These are phyloP conservation scores for Papilio protenor DNA, from an alignment of 2,888 invertebrate species.

Conservation along the genomic window DNA sequence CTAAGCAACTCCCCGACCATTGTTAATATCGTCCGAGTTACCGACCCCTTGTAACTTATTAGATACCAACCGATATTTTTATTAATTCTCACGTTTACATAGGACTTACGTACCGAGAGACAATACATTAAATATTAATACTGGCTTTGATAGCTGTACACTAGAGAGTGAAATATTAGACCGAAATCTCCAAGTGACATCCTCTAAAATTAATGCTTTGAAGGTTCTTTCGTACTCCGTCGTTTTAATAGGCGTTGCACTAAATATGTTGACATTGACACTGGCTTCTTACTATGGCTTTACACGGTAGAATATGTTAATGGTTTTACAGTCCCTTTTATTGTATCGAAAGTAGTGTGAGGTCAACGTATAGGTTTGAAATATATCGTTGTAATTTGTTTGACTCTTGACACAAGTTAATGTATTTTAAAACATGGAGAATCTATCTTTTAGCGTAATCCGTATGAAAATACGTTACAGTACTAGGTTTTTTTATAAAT, in stretches of 20 bases:
- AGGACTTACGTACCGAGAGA: background rate
- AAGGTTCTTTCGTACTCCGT: background rate
- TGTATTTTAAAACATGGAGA: no score
- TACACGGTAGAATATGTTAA: background rate
- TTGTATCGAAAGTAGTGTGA: background rate
- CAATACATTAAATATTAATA: constrained; percentile 23
- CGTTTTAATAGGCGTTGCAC: background rate
- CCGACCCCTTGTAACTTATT: constrained; percentile 15
- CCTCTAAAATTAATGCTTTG: constrained; percentile 23
- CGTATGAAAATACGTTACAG: no score
- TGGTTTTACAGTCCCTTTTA: background rate
- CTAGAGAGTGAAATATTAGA: constrained; percentile 8
- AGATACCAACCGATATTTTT: constrained; percentile 6
- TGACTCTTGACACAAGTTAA: background rate
- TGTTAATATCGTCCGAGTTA: constrained; percentile 23
- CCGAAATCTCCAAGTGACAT: constrained; percentile 6
- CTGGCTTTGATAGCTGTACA: background rate
- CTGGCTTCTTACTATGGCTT: background rate
- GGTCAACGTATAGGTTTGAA: no score
- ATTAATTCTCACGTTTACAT: constrained; percentile 25
- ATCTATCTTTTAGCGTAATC: no score
- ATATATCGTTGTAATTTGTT: no score
- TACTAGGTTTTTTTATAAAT: no score
- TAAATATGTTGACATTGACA: background rate
- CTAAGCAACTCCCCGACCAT: background rate